Evolutionary conservation across 2,888 invertebrate genomes (phyloP).

Genomic region (Euplexia lucipara): DNA sequence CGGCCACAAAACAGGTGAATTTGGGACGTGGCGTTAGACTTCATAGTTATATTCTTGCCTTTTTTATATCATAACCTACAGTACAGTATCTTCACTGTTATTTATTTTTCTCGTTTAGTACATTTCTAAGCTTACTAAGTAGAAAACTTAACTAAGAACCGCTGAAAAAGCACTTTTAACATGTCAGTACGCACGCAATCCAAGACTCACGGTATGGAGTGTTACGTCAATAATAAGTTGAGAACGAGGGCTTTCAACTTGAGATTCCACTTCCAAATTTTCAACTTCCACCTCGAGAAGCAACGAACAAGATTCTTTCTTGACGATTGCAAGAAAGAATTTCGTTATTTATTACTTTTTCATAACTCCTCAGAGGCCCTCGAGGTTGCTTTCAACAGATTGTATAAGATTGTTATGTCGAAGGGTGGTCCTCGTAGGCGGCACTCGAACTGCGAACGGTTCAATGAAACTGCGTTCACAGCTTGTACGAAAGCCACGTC

Average conservation of each 20-base stretch:
- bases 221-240: conserved; percentile 51
- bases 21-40: neutral
- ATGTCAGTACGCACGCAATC: conserved; percentile 22
- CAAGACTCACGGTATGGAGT: conserved; percentile 32
- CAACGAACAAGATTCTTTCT: conserved; percentile 40
- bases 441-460: conserved; percentile 65
- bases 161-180: conserved; percentile 10
- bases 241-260: conserved; percentile 37
- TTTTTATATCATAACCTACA: no score
- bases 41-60: neutral
- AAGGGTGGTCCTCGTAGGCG: conserved; percentile 51
- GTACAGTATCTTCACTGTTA: neutral
- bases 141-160: conserved; percentile 17
- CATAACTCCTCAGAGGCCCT: conserved; percentile 45
- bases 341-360: conserved; percentile 61
- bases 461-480: conserved; percentile 70
- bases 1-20: conserved; percentile 1
- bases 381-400: conserved; percentile 57
- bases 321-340: conserved; percentile 46
- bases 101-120: neutral
- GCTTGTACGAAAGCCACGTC: conserved; percentile 53
- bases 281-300: conserved; percentile 39
- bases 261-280: conserved; percentile 48
- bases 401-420: conserved; percentile 59
- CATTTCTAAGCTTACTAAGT: no score